Conservation (phyloP, 2,888 invertebrate species). For the Agrochola litura region DNA sequence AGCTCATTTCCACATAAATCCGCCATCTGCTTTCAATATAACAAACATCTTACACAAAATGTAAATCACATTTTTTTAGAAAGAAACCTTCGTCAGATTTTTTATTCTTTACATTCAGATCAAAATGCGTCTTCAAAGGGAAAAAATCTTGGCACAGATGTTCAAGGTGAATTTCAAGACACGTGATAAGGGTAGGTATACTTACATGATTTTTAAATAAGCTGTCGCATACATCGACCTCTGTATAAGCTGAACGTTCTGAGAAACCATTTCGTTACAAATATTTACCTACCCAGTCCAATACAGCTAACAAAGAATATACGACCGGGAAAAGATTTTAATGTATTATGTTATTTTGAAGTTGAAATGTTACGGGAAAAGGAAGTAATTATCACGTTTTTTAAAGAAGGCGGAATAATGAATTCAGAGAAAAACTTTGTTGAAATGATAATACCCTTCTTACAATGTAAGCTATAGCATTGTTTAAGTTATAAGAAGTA, state of each 20-base stretch:
- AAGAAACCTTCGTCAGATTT: conserved; percentile 7
- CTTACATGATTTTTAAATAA: conserved; percentile 56
- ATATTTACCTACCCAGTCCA: conserved; percentile 55
- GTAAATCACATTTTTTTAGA: conserved; percentile 8
- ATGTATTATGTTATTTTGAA: conserved; percentile 31
- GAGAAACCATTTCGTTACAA: conserved; percentile 61
- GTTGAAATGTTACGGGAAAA: conserved; percentile 12
- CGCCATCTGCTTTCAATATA: conserved; percentile 5
- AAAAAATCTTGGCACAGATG: conserved; percentile 16
- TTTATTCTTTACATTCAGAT: conserved; percentile 14
- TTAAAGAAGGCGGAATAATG: conserved; percentile 11
- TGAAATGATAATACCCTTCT: conserved; percentile 5
- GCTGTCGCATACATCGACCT: conserved; percentile 39
- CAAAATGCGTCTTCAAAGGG: conserved; percentile 28
- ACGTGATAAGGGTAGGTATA: conserved; percentile 33
- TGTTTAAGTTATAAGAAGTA: neutral
- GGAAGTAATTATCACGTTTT: conserved; percentile 24
- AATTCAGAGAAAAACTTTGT: conserved; percentile 27
- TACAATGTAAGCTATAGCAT: neutral
- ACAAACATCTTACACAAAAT: neutral
- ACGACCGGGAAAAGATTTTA: conserved; percentile 25
- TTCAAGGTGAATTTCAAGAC: conserved; percentile 33
- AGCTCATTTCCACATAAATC: conserved; percentile 12
- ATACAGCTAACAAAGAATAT: conserved; percentile 32
- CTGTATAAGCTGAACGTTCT: conserved; percentile 41